Evolutionary conservation across 2,113 vertebrate species (phyloP), one percentile per base, ranked within the genome.

Genomic region (Haemorhous mexicanus): DNA sequence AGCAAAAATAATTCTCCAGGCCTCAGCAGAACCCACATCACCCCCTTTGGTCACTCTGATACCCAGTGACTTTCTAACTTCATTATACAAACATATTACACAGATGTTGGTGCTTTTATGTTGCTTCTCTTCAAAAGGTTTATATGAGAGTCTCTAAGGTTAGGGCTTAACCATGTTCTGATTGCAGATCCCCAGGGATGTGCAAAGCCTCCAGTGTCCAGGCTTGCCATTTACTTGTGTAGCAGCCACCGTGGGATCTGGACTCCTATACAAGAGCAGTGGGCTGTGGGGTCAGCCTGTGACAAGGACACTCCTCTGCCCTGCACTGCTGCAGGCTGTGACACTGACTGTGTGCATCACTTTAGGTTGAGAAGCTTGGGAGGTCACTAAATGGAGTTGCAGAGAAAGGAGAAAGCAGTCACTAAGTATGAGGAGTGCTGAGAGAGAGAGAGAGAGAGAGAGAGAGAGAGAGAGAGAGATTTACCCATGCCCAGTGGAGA

Each of bases 261-360:
- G 39, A 50, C 21, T 49, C 16, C 23, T 1, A 0, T 13, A n/a
- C 1, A 9, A 15, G 64, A 41, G 32, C 1, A 58, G 39, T 6
- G 41, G 41, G 41, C 56, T 73, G 27, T 35, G 27, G 9, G 21
- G 7, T 35, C 64, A 76, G 0, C 9, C 49, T 75, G 64, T 24
- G 28, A 28, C n/a, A 1, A 22, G 35, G 77, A 50, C 19, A 41
- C 23, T 70, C 49, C 16, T 66, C 41, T 58, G 39, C 47, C n/a
- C 30, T 47, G 11, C 35, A 26, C 22, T 43, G 5, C 1, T 49
- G 39, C 59, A 9, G 14, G 7, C 16, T 68, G 63, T 56, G 76
- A 46, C 24, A 26, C 32, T 27, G 30, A 39, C 37, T n/a, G 20
- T 8, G 27, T 22, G 39, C 73, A n/a, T 14, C 24, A 13, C 50